Evolutionary conservation across 2,797 vertebrate genomes (phyloP), one percentile per base, ranked within the genome.

Genomic region (Gephyroberyx darwinii): DNA sequence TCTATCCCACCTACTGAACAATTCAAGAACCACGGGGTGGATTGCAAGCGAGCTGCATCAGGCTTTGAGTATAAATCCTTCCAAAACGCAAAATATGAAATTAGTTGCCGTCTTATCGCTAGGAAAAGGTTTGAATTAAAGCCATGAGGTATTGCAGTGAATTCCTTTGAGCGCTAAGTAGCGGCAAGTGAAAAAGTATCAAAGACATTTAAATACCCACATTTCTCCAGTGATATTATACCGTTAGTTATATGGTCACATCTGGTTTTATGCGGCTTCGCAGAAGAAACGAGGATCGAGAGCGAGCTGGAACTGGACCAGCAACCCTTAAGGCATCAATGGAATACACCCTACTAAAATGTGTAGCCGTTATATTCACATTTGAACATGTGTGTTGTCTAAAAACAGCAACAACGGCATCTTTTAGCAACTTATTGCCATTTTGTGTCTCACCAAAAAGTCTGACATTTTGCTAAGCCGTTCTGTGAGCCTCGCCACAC

Each of bases 391-490:
- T 56, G 7, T 0, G 31, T 31, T 50, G 31, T 53, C 26, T 45
- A 26, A 62, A 62, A 54, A 53, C 37, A 71, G 16, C 47, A 2
- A 54, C 48, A 10, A 17, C 47, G 26, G 55, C 48, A 70, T 5
- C 50, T 60, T 19, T 13, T 22, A 22, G n/a, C 50, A 19, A 50
- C 5, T 53, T 60, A 16, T 2, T 37, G 20, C 31, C 13, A 37
- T 8, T 39, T 30, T 30, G 33, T 35, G 33, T 35, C 33, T 35
- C 8, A 9, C 22, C 45, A 48, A 19, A 65, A 65, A 30, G 56
- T 61, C 3, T 65, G 59, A 72, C 41, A 37, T 67, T 76, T 51
- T 35, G 37, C 65, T 69, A 66, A 56, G 51, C 51, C 9, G 5
- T 30, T 72, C 39, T 70, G 48, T 66, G 53, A 39, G 35, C 48